Evolutionary conservation across 2,888 invertebrate genomes (phyloP), one percentile per base, ranked within the genome.

Genomic region (Parthenolecanium corni): DNA sequence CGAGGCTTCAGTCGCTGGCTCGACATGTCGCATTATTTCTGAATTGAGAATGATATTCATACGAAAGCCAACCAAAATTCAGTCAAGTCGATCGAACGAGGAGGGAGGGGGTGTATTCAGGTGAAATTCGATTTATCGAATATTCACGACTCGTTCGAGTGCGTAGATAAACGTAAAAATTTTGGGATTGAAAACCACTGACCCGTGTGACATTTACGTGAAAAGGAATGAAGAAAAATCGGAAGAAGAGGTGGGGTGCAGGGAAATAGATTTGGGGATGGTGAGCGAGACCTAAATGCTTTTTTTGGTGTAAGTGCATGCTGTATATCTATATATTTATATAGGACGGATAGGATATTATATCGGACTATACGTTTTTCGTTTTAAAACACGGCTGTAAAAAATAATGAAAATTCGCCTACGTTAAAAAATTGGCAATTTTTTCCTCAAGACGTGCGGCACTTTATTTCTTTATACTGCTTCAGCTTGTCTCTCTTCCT

Each of bases 391-490:
- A 25, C 9, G 58, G 58, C 20, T 36, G 40, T 58, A 58, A 58
- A 58, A 58, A 58, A 58, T 58, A 49, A 58, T 58, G 58, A 49
- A 49, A 58, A 58, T 58, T 58, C 49, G 49, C 58, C 49, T 23
- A 36, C 58, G 58, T 58, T 38, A 58, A 58, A 58, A 58, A 58
- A 58, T 58, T 49, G 58, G 31, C 58, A 58, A 58, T 58, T 58
- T 58, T 58, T 58, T 38, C 18, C 12, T 12, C 44, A n/a, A n/a
- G 51, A n/a, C 23, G 31, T 36, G 25, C 49, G 47, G 51, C 31
- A 36, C 58, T 47, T 58, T 58, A 58, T 49, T 49, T 58, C 21
- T 38, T 58, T 58, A 49, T 49, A 38, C 16, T 12, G 21, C 36
- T 31, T n/a, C n/a, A n/a, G 38, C 21, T 21, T 49, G 36, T 21